Conservation (phyloP, 2,888 invertebrate genomes). For the Thumatha senex region DNA sequence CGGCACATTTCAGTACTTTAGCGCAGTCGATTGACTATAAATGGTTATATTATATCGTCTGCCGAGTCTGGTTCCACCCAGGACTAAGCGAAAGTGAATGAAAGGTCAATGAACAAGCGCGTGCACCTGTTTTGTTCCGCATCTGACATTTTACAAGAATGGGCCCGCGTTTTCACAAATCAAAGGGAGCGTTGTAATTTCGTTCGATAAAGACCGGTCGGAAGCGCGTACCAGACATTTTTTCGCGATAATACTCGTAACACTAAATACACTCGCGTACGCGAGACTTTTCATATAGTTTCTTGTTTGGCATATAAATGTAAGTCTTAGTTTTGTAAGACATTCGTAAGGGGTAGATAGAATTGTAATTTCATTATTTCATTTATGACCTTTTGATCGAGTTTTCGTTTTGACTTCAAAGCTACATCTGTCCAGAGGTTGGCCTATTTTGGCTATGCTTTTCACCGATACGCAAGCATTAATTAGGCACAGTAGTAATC, state of each 20-base stretch:
- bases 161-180: constrained; percentile 28
- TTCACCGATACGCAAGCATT: too few species aligned
- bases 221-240: not conserved
- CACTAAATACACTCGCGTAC: not conserved
- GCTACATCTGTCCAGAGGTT: too few species aligned
- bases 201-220: constrained; percentile 16
- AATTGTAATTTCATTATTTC: too few species aligned
- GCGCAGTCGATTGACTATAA: constrained; percentile 46
- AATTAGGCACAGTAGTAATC: too few species aligned
- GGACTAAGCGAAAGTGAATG: constrained; percentile 51
- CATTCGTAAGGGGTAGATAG: too few species aligned
- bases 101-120: constrained; percentile 38
- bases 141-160: constrained; percentile 30
- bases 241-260: too few species aligned
- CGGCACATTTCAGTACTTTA: constrained; percentile 20
- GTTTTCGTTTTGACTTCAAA: too few species aligned
- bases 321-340: too few species aligned
- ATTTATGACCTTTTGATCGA: too few species aligned
- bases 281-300: not conserved
- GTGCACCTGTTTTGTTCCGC: constrained; percentile 2
- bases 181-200: constrained; percentile 19
- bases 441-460: too few species aligned
- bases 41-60: constrained; percentile 53
- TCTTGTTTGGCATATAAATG: too few species aligned
- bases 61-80: constrained; percentile 43